These are phyloP conservation scores for Neelides sp. DNA, from an alignment of 1,140 invertebrate species.

Conservation along the genomic window DNA sequence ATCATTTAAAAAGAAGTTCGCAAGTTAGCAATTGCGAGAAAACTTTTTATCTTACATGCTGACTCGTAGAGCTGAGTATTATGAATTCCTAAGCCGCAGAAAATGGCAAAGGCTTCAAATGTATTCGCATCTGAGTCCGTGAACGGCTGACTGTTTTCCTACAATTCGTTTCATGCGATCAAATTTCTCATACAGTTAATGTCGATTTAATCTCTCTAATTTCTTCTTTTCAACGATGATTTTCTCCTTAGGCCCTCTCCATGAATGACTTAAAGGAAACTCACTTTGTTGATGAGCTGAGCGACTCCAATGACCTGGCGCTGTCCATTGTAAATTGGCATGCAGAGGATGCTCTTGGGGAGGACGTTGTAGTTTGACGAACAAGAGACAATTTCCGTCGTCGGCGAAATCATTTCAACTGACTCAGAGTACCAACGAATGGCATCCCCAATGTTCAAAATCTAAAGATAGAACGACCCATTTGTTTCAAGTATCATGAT, in stretches of 20 bases:
- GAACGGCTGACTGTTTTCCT: constrained; percentile 70
- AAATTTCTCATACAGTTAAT: background rate
- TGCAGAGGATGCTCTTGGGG: constrained; percentile 65
- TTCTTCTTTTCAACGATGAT: background rate
- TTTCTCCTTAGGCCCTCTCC: background rate
- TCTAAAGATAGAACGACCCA: constrained; percentile 36
- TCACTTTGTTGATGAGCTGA: constrained; percentile 84
- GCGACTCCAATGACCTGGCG: constrained; percentile 79
- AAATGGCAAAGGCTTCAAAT: constrained; percentile 92
- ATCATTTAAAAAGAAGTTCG: background rate
- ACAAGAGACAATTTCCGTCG: constrained; percentile 11
- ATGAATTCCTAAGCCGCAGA: constrained; percentile 90
- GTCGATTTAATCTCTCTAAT: background rate
- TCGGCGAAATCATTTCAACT: constrained; percentile 5
- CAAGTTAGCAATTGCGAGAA: background rate
- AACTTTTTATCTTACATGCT: constrained; percentile 49
- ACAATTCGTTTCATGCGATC: constrained; percentile 1
- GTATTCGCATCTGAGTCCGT: constrained; percentile 77
- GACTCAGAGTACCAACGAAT: constrained; percentile 40
- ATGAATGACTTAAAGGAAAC: background rate
- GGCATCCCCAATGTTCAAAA: constrained; percentile 70
- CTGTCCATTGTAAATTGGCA: constrained; percentile 82
- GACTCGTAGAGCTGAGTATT: constrained; percentile 97
- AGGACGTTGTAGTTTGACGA: constrained; percentile 13
- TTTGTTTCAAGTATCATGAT: background rate